Evolutionary conservation across 1,140 invertebrate genomes (phyloP).

Genomic region (Apolygus lucorum): DNA sequence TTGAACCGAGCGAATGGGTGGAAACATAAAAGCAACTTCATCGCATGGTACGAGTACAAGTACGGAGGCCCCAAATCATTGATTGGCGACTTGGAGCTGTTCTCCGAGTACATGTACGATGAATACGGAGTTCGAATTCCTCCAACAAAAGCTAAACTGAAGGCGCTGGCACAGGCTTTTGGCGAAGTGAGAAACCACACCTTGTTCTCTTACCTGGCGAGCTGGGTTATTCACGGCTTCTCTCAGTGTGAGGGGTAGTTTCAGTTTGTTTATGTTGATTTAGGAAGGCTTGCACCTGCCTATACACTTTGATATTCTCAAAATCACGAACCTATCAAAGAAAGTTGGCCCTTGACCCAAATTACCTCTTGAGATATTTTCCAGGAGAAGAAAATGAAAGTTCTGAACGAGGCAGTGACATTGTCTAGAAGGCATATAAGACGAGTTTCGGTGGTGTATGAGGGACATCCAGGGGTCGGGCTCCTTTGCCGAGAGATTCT

Average conservation of each 20-base stretch:
- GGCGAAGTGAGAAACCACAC: background rate
- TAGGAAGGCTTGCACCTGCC: too few species aligned
- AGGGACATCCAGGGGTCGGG: background rate
- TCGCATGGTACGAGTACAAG: background rate
- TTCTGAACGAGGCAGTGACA: background rate
- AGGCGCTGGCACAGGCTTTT: background rate
- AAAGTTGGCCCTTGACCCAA: too few species aligned
- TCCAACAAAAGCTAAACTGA: background rate
- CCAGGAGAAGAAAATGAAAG: background rate
- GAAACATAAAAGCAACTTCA: slow-evolving; percentile 1
- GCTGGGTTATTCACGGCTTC: too few species aligned
- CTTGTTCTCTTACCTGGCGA: too few species aligned
- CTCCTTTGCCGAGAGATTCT: background rate
- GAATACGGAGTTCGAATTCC: background rate
- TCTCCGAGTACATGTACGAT: background rate
- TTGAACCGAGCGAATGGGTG: background rate
- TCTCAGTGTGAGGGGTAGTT: too few species aligned
- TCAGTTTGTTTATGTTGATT: too few species aligned
- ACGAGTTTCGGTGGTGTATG: background rate
- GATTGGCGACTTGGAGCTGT: background rate
- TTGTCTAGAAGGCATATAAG: background rate
- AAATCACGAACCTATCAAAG: background rate
- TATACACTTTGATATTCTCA: background rate
- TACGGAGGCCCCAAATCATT: background rate
- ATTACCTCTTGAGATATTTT: background rate